Evolutionary conservation across 1,140 invertebrate genomes (phyloP).

Genomic region (Ceratosolen fusciceps): DNA sequence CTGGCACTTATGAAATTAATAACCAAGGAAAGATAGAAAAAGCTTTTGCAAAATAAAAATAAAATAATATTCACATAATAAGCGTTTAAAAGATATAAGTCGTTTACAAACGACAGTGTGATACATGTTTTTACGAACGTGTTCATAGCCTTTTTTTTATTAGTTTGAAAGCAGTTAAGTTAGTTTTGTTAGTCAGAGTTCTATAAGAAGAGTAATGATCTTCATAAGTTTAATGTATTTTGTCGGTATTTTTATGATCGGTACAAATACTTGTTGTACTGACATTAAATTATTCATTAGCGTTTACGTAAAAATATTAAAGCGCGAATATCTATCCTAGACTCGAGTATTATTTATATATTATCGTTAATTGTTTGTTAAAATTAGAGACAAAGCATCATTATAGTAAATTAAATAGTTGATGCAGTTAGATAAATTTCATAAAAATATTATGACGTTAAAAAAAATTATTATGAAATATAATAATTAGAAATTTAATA

Average conservation of each 20-base stretch:
- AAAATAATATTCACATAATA: slow-evolving; percentile 12
- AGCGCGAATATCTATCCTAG: background rate
- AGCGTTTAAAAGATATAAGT: slow-evolving; percentile 42
- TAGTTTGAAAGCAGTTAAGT: slow-evolving; percentile 33
- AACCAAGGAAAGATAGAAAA: background rate
- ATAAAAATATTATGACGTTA: background rate
- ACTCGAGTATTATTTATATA: background rate
- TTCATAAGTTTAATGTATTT: slow-evolving; percentile 18
- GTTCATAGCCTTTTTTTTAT: slow-evolving; percentile 49
- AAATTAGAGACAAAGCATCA: too few relatives aligned
- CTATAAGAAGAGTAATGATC: slow-evolving; percentile 1
- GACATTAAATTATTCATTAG: background rate
- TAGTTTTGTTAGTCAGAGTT: slow-evolving; percentile 18
- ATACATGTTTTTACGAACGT: slow-evolving; percentile 52
- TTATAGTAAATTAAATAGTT: too few relatives aligned
- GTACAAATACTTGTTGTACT: slow-evolving; percentile 14
- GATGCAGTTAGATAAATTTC: too few relatives aligned
- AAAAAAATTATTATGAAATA: background rate
- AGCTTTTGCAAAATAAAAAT: slow-evolving; percentile 12
- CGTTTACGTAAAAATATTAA: background rate
- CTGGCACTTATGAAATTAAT: background rate
- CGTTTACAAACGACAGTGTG: slow-evolving; percentile 45
- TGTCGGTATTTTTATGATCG: slow-evolving; percentile 1
- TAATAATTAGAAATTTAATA: background rate
- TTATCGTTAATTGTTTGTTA: slow-evolving; percentile 16